Conservation (phyloP, 1,140 invertebrate genomes). For the Ips nitidus region DNA sequence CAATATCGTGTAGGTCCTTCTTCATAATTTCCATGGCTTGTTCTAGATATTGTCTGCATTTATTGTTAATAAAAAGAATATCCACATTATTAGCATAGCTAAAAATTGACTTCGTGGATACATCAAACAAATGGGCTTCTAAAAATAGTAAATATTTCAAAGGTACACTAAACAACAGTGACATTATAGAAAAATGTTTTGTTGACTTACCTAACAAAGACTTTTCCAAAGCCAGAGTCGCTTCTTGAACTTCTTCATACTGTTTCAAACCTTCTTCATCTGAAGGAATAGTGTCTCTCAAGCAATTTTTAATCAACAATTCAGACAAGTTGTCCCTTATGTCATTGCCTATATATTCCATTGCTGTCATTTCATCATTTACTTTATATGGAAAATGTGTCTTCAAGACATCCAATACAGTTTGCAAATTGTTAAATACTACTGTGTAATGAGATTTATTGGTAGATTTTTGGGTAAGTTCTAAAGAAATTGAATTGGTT, state of each 20-base stretch:
- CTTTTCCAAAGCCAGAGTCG: slow-evolving; percentile 68
- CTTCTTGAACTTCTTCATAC: slow-evolving; percentile 64
- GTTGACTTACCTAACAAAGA: slow-evolving; percentile 54
- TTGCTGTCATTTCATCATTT: slow-evolving; percentile 56
- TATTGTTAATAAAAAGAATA: slow-evolving; percentile 75
- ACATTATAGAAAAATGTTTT: slow-evolving; percentile 1
- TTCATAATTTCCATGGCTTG: slow-evolving; percentile 74
- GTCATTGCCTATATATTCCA: slow-evolving; percentile 63
- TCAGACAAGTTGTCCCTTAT: slow-evolving; percentile 66
- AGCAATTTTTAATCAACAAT: slow-evolving; percentile 71
- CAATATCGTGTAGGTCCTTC: slow-evolving; percentile 78
- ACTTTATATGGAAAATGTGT: slow-evolving; percentile 60
- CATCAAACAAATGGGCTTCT: slow-evolving; percentile 59
- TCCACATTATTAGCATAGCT: slow-evolving; percentile 78
- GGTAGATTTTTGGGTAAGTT: slow-evolving; percentile 53
- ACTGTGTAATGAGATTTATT: slow-evolving; percentile 57
- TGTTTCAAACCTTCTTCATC: slow-evolving; percentile 68
- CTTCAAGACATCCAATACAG: slow-evolving; percentile 62
- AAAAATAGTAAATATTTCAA: slow-evolving; percentile 8
- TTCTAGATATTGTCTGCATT: slow-evolving; percentile 71
- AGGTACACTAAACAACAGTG: not conserved
- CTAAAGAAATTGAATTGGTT: slow-evolving; percentile 52
- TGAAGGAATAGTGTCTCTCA: slow-evolving; percentile 73
- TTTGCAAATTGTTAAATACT: slow-evolving; percentile 63
- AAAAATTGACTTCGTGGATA: slow-evolving; percentile 48